Percentiles rank a stretch among this genome's conserved stretches.
phyloP scores from a whole-genome alignment of 2,888 invertebrate species.

The Allolobophora icterica region DNA sequence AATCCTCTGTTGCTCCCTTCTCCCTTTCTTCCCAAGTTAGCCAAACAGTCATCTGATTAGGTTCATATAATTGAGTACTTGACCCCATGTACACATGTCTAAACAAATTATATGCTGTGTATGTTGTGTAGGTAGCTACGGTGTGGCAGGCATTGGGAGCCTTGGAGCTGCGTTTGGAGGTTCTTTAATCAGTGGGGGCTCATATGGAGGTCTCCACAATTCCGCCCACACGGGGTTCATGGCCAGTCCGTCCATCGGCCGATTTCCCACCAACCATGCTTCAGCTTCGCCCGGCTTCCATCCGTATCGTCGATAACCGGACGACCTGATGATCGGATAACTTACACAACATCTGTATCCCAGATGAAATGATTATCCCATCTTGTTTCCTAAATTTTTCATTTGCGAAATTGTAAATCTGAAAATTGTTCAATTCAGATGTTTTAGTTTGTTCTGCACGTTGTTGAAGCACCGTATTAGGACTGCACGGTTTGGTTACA shows the following conservation, averaged over 20 bases:
- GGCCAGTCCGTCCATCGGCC: constrained; percentile 6
- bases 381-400: constrained; percentile 11
- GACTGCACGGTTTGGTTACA: neutral
- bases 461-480: neutral
- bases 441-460: neutral
- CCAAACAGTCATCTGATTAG: neutral
- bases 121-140: constrained; percentile 5
- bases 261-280: constrained; percentile 34
- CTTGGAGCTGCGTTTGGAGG: constrained; percentile 18
- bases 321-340: neutral
- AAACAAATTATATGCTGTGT: neutral
- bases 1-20: neutral
- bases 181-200: neutral
- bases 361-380: constrained; percentile 11
- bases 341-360: neutral
- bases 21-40: neutral
- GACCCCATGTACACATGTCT: too few species aligned
- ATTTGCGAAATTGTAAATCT: constrained; percentile 17
- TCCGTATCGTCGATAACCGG: constrained; percentile 37
- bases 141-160: constrained; percentile 20
- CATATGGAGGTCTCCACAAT: constrained; percentile 2
- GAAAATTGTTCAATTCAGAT: neutral
- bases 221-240: constrained; percentile 13
- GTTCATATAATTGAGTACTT: neutral
- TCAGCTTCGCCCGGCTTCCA: constrained; percentile 36